A percentile compares a stretch with the other conserved stretches of the same genome.
Evolutionary conservation across 92 coral and sea anemone species (phyloP).

Genomic region (Muricea muricata): DNA sequence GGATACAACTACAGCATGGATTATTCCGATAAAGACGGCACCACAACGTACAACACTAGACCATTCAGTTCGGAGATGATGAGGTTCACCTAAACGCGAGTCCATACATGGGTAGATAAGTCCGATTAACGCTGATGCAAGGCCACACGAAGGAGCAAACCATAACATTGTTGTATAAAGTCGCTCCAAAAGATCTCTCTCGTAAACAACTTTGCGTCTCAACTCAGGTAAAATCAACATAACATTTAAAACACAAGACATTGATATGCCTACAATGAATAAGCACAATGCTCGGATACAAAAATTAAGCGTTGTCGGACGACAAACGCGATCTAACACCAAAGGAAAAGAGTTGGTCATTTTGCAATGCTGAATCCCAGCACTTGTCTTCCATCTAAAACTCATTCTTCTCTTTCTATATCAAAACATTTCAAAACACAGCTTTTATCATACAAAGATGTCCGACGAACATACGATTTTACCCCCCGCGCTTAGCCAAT

Average conservation of each 20-base stretch:
- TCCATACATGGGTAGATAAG: slow-evolving; percentile 90
- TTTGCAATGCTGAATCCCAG: not conserved
- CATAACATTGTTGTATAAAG: slow-evolving; percentile 92
- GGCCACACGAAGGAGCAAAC: slow-evolving; percentile 97
- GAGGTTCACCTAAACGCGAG: slow-evolving; percentile 93
- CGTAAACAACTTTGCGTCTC: slow-evolving; percentile 77
- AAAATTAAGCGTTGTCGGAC: slow-evolving; percentile 83
- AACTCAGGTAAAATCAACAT: slow-evolving; percentile 89
- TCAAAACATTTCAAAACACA: not conserved
- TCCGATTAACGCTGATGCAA: slow-evolving; percentile 90
- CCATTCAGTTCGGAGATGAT: slow-evolving; percentile 86
- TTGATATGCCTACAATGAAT: slow-evolving; percentile 90
- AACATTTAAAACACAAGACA: slow-evolving; percentile 85
- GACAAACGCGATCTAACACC: slow-evolving; percentile 3
- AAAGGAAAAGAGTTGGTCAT: not conserved
- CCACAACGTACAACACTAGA: slow-evolving; percentile 96
- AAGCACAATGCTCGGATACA: slow-evolving; percentile 89
- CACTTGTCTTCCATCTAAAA: no score
- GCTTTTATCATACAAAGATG: not conserved
- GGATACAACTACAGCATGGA: slow-evolving; percentile 99
- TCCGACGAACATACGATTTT: not conserved
- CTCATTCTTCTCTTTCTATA: not conserved
- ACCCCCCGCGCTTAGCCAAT: slow-evolving; percentile 12
- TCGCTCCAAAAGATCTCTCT: slow-evolving; percentile 77
- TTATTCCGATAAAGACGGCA: slow-evolving; percentile 91